Evolutionary conservation across 2,797 vertebrate species (phyloP), one percentile per base, ranked within the genome.

Genomic region (Valencia hispanica): DNA sequence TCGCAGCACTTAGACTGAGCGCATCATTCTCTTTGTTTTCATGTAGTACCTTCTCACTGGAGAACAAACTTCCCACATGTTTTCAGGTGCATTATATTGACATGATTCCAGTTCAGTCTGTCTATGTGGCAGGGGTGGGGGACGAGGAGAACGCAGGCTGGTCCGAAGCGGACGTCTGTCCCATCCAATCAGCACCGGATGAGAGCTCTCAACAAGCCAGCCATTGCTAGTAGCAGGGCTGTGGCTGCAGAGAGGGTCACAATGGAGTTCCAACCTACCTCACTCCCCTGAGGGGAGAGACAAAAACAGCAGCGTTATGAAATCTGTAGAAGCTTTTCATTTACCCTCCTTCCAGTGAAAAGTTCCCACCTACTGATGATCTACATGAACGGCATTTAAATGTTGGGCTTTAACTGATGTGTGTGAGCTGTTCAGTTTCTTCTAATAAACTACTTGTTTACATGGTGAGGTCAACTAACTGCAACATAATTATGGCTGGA

Each of bases 211-310:
- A 94, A 91, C 83, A 93, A 86, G 89, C 91, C 85, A 69, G 92
- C 87, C 88, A 90, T 89, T 83, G 93, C 90, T 74, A 95, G 86
- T 8, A 95, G 84, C 89, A 92, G 89, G 27, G 94, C 93, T 39
- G 94, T 86, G 87, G 93, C 94, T 82, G 94, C 93, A 79, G 94
- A 91, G 80, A 95, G 89, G 81, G 94, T 91, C 90, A 95, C 88
- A 85, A 95, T 91, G 89, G 94, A 94, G 90, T 89, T 95, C 95
- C 93, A 94, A 82, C 89, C 93, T 94, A 94, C 88, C 90, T 94
- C 92, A 93, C 91, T 91, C 91, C 93, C 89, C 95, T 95, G 88
- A 82, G 77, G 86, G 86, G 78, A 89, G 72, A 93, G 73, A 89
- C 61, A 75, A 73, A 72, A 75, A 85, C 32, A 79, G 61, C 1